Evolutionary conservation across 2,113 vertebrate species (phyloP).

Genomic region (Aythya baeri): DNA sequence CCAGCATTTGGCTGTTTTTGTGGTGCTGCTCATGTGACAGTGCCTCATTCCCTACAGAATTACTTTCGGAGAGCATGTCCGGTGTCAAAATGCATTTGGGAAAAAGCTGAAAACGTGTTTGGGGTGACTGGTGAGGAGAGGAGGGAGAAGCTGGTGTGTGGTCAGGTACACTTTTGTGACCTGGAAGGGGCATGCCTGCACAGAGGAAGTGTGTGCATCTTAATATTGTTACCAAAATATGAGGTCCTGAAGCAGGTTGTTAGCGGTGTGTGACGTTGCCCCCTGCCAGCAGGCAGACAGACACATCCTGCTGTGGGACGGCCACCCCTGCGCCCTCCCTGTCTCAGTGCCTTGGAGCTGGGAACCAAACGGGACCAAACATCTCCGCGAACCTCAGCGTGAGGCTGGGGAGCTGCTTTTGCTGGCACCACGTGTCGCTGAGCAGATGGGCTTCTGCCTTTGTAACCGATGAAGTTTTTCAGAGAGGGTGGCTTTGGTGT

Average conservation of each 20-base stretch:
- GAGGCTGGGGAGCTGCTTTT: constrained; percentile 14
- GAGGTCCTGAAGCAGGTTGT: not conserved
- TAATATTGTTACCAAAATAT: fast-evolving
- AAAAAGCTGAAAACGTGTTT: fast-evolving
- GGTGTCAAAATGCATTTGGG: not conserved
- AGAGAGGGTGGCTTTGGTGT: constrained; percentile 39
- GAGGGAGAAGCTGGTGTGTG: not conserved
- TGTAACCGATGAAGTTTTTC: constrained; percentile 17
- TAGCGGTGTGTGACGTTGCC: not conserved
- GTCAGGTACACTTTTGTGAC: not conserved
- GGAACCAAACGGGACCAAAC: not conserved
- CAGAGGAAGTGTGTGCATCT: not conserved
- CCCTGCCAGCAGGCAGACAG: not conserved
- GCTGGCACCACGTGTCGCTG: constrained; percentile 57
- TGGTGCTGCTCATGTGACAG: not conserved
- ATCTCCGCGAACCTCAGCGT: not conserved
- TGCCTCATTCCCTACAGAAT: not conserved
- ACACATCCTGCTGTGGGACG: not conserved
- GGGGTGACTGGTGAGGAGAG: not conserved
- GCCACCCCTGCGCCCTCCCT: not conserved
- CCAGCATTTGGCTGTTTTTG: too few relatives aligned
- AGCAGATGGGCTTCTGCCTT: constrained; percentile 57
- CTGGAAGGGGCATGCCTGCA: not conserved
- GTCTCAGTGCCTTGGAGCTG: not conserved
- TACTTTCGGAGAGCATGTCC: not conserved